Conservation (phyloP, 2,797 vertebrate species). For the Bradypodion ventrale region DNA sequence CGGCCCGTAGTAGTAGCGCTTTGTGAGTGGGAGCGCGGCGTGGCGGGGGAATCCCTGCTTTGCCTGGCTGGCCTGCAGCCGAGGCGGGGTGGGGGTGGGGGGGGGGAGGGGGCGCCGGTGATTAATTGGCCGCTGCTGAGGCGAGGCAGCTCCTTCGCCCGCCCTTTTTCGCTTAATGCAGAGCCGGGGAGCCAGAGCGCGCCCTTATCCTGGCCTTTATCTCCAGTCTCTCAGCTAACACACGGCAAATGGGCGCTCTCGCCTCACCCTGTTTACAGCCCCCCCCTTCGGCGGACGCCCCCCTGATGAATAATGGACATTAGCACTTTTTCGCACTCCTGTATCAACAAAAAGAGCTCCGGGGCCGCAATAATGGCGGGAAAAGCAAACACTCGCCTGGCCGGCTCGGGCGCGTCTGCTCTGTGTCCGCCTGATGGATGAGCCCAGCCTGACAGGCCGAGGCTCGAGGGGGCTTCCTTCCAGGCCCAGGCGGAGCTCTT, state of each 20-base stretch:
- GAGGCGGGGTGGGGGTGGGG: slow-evolving; percentile 53
- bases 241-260: slow-evolving; percentile 92
- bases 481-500: slow-evolving; percentile 58
- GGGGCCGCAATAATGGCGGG: slow-evolving; percentile 90
- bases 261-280: slow-evolving; percentile 97
- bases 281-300: slow-evolving; percentile 86
- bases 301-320: slow-evolving; percentile 98
- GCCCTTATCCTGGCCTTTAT: slow-evolving; percentile 99
- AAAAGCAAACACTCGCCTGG: slow-evolving; percentile 91
- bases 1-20: slow-evolving; percentile 34
- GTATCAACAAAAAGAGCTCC: slow-evolving; percentile 88
- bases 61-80: slow-evolving; percentile 53
- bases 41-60: slow-evolving; percentile 43
- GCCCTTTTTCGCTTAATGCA: slow-evolving; percentile 87
- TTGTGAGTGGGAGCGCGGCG: slow-evolving; percentile 22
- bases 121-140: slow-evolving; percentile 84
- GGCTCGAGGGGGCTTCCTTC: slow-evolving; percentile 67
- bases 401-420: slow-evolving; percentile 80
- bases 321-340: slow-evolving; percentile 90
- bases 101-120: slow-evolving; percentile 71
- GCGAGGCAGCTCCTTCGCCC: slow-evolving; percentile 83
- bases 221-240: slow-evolving; percentile 87
- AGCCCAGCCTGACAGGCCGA: slow-evolving; percentile 66
- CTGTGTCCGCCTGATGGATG: slow-evolving; percentile 85
- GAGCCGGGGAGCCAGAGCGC: slow-evolving; percentile 93